Evolutionary conservation across 1,140 invertebrate species (phyloP), one percentile per base, ranked within the genome.

Genomic region (Hesperophylax magnus): DNA sequence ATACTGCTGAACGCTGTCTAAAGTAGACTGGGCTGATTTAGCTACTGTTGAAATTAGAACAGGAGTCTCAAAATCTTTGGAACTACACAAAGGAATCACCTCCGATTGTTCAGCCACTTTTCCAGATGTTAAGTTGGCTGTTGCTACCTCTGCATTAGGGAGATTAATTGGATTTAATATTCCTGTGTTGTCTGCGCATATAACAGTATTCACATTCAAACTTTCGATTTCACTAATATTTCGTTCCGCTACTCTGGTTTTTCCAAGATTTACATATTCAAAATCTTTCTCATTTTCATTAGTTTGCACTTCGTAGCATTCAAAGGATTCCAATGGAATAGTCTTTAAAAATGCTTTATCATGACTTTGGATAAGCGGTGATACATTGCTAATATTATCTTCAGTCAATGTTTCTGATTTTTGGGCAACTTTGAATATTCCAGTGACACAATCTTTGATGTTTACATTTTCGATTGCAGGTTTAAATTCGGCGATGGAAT

Each of bases 41-140:
- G 89, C 90, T 63, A 81, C 79, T 71, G 82, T 80, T 54, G 77
- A 52, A 17, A 84, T 34, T 31, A 85, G 85, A 77, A 65, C 39
- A 20, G 79, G 18, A 65, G 84, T 75, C 60, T 77, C 72, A 53
- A 88, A 82, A 63, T 89, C 84, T 54, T 81, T 84, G 34, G 86
- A 82, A 24, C 82, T 80, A 77, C 84, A 85, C 79, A 89, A 81
- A 53, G 86, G 65, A 31, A 85, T 81, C 22, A 88, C 84, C 85
- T 88, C 84, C 17, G 84, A 86, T 80, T 87, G 86, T 86, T 89
- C 85, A 63, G 88, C 89, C 34, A 89, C 87, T 84, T 87, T 86
- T 80, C 69, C 52, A 20, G 56, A 15, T 24, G 31, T 58, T 52
- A 79, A 18, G 67, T 81, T 83, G 15, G 79, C 6, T 14, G 15